Base-by-base conservation (phyloP, 2,888 invertebrate species). In the Xanthia icteritia region DNA sequence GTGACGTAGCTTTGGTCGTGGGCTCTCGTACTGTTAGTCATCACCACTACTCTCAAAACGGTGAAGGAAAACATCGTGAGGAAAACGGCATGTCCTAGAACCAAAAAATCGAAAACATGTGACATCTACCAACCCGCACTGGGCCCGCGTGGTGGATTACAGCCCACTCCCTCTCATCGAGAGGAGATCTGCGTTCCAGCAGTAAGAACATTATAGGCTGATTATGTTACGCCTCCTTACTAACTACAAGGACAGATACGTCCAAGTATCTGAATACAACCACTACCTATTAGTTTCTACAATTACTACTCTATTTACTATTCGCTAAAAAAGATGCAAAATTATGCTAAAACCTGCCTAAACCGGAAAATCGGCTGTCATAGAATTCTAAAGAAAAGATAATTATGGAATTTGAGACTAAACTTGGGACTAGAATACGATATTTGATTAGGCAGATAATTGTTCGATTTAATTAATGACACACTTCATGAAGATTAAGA, bases 401-500 rank as follows among this genome's bases (percentile, higher is more conserved):
- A 58, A 31, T 71, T 48, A 23, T 48, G 1, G 4, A 36, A 56
- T 39, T 58, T 77, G 45, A 58, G 36, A 77, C 66, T 23, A 20
- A 31, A 31, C 13, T 23, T 23, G 20, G 17, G 15, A 58, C 27
- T 48, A 45, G 45, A 58, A 27, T 58, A 27, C 9, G 20, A 48
- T 39, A 48, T 36, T 39, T 36, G 11, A 39, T 74, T 42, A 73
- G 13, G 17, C 72, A 42, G 39, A 31, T 48, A 76, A 54, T 61
- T 76, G 27, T 65, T n/a, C 5, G 20, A 60, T n/a, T 51, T 61
- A 51, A 77, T 79, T 79, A 78, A 61, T 77, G 58, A 67, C 51
- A 42, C 48, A 67, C 31, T 78, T 77, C 56, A 78, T 31, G 48
- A 23, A 71, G 39, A 71, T 39, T 64, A 36, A 42, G 72, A 65